Base-by-base conservation (phyloP, 1,140 invertebrate species). In the Elymnias hypermnestra region DNA sequence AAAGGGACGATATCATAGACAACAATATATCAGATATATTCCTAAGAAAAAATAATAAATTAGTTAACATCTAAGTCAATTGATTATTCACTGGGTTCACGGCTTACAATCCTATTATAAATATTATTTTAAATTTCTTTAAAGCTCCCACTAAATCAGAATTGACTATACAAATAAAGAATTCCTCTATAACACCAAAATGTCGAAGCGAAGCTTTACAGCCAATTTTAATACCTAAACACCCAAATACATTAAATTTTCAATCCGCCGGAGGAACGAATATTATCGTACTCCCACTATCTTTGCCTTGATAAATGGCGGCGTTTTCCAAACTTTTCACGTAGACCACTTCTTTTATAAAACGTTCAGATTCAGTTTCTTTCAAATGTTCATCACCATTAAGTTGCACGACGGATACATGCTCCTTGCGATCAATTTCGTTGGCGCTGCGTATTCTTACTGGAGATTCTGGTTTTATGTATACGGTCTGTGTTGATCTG, bases 241-340 rank as follows among this genome's bases (percentile, higher is more conserved):
- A 15, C 29, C 29, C 14, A 15, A 8, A 15, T 15, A 33, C 8
- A 33, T 8, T 8, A 7, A 15, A 15, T 1, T 15, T 51, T 85
- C 78, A 85, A 70, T 85, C 82, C 1, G 82, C 76, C 3, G 82
- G 82, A 17, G 77, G 81, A 7, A 85, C 67, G 0, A 82, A 53
- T n/a, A 85, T 82, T 5, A 85, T 83, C 0, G 82, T 85, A 53
- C 82, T 85, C 1, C 78, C 78, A 26, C 76, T 82, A 5, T 83
- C 66, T 13, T 72, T 77, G 0, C 60, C 63, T 0, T 64, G 62
- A 25, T 79, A 78, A 12, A 84, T 74, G 8, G 66, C 65, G 3
- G 78, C 63, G 46, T 77, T 72, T 0, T 75, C 81, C 19, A 83
- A 57, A 58, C 54, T 69, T 23, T 62, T 75, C 1, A 79, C 61